Evolutionary conservation across 2,888 invertebrate species (phyloP).

Genomic region (Aplocera efformata): DNA sequence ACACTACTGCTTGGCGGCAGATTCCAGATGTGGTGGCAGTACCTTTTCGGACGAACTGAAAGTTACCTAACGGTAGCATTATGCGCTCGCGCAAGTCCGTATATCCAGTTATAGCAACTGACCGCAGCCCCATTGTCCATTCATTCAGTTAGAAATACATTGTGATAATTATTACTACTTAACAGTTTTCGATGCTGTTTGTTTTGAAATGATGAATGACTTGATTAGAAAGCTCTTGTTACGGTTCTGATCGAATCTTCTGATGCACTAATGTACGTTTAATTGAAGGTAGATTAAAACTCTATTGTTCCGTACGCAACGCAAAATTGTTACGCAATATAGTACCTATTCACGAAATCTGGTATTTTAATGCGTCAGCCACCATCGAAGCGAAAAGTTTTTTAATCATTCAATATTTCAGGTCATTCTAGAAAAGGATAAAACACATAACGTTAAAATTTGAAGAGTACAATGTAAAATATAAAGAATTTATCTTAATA

Average conservation of each 20-base stretch:
- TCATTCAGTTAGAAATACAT: constrained; percentile 30
- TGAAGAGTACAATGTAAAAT: too few species aligned
- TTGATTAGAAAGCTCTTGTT: constrained; percentile 24
- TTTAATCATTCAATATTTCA: too few species aligned
- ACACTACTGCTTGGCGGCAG: too few species aligned
- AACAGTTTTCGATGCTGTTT: constrained; percentile 23
- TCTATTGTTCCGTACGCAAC: constrained; percentile 2
- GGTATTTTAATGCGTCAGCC: too few species aligned
- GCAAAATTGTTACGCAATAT: background rate
- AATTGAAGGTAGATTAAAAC: constrained; percentile 5
- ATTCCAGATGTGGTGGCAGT: too few species aligned
- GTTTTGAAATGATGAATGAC: constrained; percentile 25
- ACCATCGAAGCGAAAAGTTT: background rate
- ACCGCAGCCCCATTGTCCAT: constrained; percentile 27
- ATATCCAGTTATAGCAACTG: constrained; percentile 12
- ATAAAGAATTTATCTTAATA: too few species aligned
- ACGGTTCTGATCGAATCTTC: constrained; percentile 7
- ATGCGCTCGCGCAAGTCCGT: constrained; percentile 7
- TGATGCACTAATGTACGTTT: constrained; percentile 8
- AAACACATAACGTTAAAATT: too few species aligned
- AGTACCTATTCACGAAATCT: too few species aligned
- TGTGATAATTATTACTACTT: constrained; percentile 23
- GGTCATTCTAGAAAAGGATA: too few species aligned
- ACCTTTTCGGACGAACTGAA: too few species aligned
- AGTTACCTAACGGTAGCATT: constrained; percentile 4